Percentiles rank a stretch among this genome's conserved stretches.
phyloP scores from a whole-genome alignment of 2,797 vertebrate genomes.

The Sebastes nivosus region DNA sequence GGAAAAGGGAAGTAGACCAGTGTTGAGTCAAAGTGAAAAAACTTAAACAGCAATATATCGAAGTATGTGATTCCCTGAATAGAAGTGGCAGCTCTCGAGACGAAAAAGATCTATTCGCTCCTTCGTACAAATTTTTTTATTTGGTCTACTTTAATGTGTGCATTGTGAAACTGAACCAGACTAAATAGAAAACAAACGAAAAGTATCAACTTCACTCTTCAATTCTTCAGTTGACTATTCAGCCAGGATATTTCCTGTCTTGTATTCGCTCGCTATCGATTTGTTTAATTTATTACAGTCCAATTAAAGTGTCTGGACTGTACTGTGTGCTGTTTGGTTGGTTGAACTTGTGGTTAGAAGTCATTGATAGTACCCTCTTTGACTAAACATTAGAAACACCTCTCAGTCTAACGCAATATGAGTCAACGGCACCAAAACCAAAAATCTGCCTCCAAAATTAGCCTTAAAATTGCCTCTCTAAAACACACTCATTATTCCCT shows the following conservation, averaged over 20 bases:
- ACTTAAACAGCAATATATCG: no score
- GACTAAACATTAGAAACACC: background rate
- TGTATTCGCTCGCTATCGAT: background rate
- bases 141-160: no score
- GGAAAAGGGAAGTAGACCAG: no score
- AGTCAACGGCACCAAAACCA: background rate
- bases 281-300: background rate
- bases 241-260: background rate
- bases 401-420: background rate
- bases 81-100: no score
- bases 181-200: no score
- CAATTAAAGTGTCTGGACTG: background rate
- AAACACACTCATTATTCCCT: background rate
- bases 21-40: no score
- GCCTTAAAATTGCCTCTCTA: background rate
- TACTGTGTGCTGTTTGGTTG: background rate
- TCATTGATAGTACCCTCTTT: background rate
- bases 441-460: background rate
- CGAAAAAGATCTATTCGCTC: no score
- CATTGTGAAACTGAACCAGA: no score
- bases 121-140: no score
- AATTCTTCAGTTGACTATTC: background rate
- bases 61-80: no score
- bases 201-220: no score
- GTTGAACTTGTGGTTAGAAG: background rate